A percentile compares a stretch with the other conserved stretches of the same genome.
Conservation (phyloP, 2,113 vertebrate genomes). For the Kryptolebias marmoratus region DNA sequence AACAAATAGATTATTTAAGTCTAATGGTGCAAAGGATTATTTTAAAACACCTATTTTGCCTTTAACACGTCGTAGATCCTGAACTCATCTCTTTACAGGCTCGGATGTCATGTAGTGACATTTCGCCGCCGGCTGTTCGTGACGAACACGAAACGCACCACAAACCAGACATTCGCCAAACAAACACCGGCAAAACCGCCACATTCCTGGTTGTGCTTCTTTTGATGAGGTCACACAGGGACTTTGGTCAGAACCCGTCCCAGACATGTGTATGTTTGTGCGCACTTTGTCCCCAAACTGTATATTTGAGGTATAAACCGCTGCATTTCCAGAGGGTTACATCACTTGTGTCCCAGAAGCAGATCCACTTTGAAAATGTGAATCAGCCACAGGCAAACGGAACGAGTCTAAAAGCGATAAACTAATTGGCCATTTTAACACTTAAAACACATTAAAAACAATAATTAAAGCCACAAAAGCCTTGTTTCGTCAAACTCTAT, state of each 20-base stretch:
- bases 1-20: too few species aligned
- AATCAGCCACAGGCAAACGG: not conserved
- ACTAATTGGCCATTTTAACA: constrained; percentile 9
- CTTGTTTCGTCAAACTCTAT: too few species aligned
- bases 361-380: constrained; percentile 7
- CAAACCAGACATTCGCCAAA: constrained; percentile 21
- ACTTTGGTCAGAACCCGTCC: constrained; percentile 33
- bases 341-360: constrained; percentile 43
- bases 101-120: constrained; percentile 50
- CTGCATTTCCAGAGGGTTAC: constrained; percentile 48
- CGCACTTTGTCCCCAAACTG: constrained; percentile 39
- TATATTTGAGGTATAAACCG: constrained; percentile 61
- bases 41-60: too few species aligned
- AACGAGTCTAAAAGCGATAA: not conserved
- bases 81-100: constrained; percentile 10
- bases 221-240: constrained; percentile 38
- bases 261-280: constrained; percentile 24
- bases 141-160: constrained; percentile 27
- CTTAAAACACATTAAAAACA: not conserved
- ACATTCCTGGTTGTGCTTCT: constrained; percentile 46
- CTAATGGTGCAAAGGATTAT: too few species aligned
- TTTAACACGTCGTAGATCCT: not conserved
- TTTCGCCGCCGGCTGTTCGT: constrained; percentile 17
- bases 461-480: too few species aligned
- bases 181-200: constrained; percentile 50